Evolutionary conservation across 2,113 vertebrate genomes (phyloP).

Genomic region (Tyrannus savana): DNA sequence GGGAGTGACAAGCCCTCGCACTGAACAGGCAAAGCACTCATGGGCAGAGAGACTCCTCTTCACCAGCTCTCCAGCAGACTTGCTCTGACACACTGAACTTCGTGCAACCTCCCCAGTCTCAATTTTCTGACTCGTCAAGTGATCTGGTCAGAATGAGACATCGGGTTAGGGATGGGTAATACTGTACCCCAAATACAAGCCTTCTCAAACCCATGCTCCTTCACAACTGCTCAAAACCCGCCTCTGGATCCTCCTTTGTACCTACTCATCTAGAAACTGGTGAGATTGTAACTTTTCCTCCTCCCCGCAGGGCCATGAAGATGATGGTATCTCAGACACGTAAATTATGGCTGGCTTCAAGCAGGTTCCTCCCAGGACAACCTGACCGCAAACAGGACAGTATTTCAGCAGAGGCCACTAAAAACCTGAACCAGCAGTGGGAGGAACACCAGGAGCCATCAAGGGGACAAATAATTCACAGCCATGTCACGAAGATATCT

Average conservation of each 20-base stretch:
- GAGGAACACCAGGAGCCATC: background rate
- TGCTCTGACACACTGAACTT: background rate
- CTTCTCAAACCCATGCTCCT: background rate
- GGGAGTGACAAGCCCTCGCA: accelerated
- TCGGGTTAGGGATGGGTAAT: background rate
- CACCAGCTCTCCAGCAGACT: background rate
- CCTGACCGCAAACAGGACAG: background rate
- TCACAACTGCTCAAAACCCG: background rate
- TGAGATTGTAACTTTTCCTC: background rate
- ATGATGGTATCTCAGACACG: background rate
- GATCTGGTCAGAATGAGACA: background rate
- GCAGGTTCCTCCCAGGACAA: background rate
- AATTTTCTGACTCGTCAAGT: background rate
- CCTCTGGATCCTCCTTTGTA: background rate
- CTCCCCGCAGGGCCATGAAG: background rate
- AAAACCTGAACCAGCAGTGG: background rate
- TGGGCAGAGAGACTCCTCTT: background rate
- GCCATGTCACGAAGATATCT: background rate
- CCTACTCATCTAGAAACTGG: background rate
- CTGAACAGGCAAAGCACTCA: background rate
- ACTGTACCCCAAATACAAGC: background rate
- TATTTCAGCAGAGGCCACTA: background rate
- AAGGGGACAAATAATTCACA: background rate
- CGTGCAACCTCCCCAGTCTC: background rate
- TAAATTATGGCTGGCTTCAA: background rate